These are phyloP conservation scores for Camelus dromedarius DNA, from an alignment of 2,113 vertebrate genomes.

Conservation along the genomic window DNA sequence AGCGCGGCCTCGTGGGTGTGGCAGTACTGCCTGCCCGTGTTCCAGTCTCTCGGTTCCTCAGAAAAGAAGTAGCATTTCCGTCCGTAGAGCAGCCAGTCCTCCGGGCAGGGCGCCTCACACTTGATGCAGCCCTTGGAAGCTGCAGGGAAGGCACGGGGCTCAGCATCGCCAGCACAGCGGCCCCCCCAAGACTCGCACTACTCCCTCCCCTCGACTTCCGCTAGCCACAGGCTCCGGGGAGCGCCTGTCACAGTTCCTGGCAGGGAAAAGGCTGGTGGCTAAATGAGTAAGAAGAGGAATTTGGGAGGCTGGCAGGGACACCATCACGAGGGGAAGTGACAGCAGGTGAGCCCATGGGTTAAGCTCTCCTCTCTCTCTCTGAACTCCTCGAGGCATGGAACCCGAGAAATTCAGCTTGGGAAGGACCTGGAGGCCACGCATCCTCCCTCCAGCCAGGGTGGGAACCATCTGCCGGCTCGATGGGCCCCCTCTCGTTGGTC, in stretches of 20 bases:
- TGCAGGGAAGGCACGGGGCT: neutral
- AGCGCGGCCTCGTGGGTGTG: conserved; percentile 71
- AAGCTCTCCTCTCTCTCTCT: neutral
- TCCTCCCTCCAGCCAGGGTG: neutral
- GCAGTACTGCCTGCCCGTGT: conserved; percentile 77
- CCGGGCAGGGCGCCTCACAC: conserved; percentile 76
- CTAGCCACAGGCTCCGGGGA: neutral
- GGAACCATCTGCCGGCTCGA: neutral
- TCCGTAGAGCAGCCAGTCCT: conserved; percentile 82
- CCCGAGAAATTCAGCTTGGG: neutral
- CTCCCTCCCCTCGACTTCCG: neutral
- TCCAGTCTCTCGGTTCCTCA: conserved; percentile 79
- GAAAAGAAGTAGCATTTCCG: conserved; percentile 82
- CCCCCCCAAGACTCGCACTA: neutral
- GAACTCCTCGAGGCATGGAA: neutral
- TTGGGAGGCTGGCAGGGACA: neutral
- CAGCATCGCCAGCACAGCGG: rapidly evolving
- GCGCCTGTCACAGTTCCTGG: neutral
- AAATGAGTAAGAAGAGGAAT: no score
- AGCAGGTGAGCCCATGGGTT: neutral
- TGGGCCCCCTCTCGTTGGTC: neutral
- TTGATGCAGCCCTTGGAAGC: conserved; percentile 84
- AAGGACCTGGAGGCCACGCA: neutral
- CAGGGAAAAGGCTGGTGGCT: neutral
- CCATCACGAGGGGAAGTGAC: rapidly evolving